Base-by-base conservation (phyloP, 64 coral and sea anemone genomes). In the Stylophora pistillata region DNA sequence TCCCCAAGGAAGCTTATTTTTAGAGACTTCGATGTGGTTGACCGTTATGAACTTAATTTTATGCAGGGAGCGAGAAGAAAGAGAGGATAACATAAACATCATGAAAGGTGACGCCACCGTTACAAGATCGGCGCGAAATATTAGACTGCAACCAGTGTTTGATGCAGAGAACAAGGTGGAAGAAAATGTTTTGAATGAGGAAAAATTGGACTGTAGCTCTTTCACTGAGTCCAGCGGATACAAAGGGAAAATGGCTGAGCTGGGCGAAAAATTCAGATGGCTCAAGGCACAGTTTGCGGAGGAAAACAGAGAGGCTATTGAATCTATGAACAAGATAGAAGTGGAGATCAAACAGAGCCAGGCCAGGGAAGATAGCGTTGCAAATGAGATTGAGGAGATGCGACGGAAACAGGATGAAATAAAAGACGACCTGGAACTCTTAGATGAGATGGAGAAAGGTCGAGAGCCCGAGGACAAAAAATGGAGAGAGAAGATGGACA, bases 391-490 rank as follows among this genome's bases (percentile, higher is more conserved):
- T 23, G 53, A 78, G 0, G 53, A 78, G 53, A 56, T 78, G 53
- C 55, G 75, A 78, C 9, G 14, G 1, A 78, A 52, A 47, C 53
- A 55, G 5, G 75, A 78, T 27, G 13, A 78, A 23, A 10, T 78
- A 20, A 53, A 78, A 27, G 53, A 78, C 10, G 53, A 47, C 53
- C 11, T 78, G 23, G 56, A 14, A 56, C 75, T 52, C 21, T 55
- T 78, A 21, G 52, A 78, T 28, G n/a, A 78, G 75, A 28, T 78
- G 0, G 21, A 10, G 11, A 26, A 53, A 78, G 56, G 75, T 27
- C 75, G 75, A 27, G 75, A 78, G 47, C 75, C n/a, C 53, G 75
- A 78, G 21, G 75, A 78, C 2, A n/a, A 53, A 11, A 78, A 78
- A 52, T 78, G 75, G 75, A 78, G 20, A 28, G 23, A 56, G 23